phyloP scores from a whole-genome alignment of 1,140 invertebrate genomes.

The Marisa cornuarietis region DNA sequence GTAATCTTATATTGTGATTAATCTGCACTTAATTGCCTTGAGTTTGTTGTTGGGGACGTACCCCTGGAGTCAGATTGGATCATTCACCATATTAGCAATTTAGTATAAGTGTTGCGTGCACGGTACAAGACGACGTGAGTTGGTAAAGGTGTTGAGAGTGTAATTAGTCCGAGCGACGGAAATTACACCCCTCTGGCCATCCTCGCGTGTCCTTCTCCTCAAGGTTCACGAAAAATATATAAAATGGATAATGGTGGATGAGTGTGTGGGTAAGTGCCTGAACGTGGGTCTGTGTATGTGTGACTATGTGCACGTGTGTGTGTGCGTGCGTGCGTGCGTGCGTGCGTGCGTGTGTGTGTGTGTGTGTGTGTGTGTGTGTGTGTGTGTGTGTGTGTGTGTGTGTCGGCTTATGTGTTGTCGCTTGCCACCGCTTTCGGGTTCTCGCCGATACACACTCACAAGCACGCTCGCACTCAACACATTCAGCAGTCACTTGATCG shows the following conservation, averaged over 20 bases:
- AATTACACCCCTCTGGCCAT: too few species aligned
- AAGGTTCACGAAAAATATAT: too few species aligned
- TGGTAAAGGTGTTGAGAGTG: too few species aligned
- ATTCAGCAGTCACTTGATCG: neutral
- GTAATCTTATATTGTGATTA: too few species aligned
- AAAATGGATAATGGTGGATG: neutral
- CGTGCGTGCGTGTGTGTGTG: neutral
- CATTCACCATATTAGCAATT: too few species aligned
- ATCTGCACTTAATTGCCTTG: too few species aligned
- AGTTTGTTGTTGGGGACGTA: too few species aligned
- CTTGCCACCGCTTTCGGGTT: neutral
- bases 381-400: constrained; percentile 3
- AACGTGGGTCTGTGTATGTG: neutral
- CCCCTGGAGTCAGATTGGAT: too few species aligned
- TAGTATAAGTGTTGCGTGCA: too few species aligned
- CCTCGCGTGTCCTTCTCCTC: too few species aligned
- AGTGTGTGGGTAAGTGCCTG: neutral
- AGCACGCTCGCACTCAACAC: constrained; percentile 4
- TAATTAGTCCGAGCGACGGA: too few species aligned
- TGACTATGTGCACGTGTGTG: neutral
- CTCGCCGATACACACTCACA: constrained; percentile 12
- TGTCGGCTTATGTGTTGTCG: neutral
- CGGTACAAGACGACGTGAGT: too few species aligned
- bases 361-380: neutral
- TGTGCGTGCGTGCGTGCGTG: neutral